Conservation (phyloP, 1,140 invertebrate genomes). For the Trichonephila clavata region DNA sequence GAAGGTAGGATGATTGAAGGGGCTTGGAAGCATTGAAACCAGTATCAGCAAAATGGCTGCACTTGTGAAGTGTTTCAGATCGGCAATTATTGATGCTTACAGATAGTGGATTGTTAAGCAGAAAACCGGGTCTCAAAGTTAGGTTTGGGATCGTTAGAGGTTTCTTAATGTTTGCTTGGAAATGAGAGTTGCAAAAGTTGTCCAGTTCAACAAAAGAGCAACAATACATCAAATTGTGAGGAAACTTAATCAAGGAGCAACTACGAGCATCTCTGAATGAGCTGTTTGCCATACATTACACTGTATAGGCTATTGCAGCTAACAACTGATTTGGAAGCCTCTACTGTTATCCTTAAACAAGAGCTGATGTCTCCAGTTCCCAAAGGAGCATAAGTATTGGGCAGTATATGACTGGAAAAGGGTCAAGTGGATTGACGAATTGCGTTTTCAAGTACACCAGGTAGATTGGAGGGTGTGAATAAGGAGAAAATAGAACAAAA, state of each 20-base stretch:
- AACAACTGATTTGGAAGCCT: neutral
- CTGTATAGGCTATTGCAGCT: neutral
- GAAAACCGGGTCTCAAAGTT: neutral
- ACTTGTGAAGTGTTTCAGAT: too few species aligned
- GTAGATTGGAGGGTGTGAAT: too few species aligned
- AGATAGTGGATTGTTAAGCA: neutral
- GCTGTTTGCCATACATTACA: neutral
- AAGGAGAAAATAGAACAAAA: too few species aligned
- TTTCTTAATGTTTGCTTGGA: neutral
- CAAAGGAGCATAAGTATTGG: neutral
- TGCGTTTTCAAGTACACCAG: neutral
- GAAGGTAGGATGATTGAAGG: neutral
- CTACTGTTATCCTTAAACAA: neutral
- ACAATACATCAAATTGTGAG: neutral
- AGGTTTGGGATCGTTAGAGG: neutral
- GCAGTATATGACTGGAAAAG: neutral
- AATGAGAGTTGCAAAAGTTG: neutral
- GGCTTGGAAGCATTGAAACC: neutral
- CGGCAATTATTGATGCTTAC: neutral
- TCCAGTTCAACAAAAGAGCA: neutral
- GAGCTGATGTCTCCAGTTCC: neutral
- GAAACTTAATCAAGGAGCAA: neutral
- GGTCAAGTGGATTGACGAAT: neutral
- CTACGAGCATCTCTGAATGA: too few species aligned
- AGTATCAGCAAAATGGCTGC: too few species aligned